Evolutionary conservation across 2,888 invertebrate species (phyloP), one percentile per base, ranked within the genome.

Genomic region (Synergus gifuensis): DNA sequence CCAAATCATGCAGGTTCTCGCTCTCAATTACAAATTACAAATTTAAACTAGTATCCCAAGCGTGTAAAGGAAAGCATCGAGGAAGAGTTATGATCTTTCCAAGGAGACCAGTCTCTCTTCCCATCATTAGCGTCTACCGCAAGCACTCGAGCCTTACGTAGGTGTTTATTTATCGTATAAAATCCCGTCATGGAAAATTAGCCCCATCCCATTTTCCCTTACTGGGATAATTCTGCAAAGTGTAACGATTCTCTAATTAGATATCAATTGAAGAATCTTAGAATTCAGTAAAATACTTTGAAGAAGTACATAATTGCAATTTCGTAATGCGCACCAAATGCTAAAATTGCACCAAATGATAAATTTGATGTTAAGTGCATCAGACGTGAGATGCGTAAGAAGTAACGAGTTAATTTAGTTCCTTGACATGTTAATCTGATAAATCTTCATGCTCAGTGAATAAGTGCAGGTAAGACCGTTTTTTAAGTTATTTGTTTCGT

Each of bases 61-160:
- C 76, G 77, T 63, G 80, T 66, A 77, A 76, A 80, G 64, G 46
- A 73, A 58, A 22, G 79, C 40, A 49, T 46, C 58, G 14, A 42
- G 49, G 54, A 63, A 78, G 83, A 82, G 79, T 80, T 80, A 82
- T 79, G 78, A 80, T 67, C 73, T 73, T 73, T 76, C 40, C 49
- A 49, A 79, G 36, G 58, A 62, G 67, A 77, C 78, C 63, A 64
- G 69, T 76, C 36, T 62, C 77, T 77, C 62, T 49, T 60, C 73
- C 69, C 58, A 81, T 81, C 79, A 84, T 84, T 83, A 83, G 76
- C 79, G 77, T 81, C 69, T 78, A 67, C 77, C 49, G 79, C 78
- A 78, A 78, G 69, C 54, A 73, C 54, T 54, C 54, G 73, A 54
- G 73, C 28, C 40, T 54, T 54, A 73, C 73, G 73, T 58, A 54